phyloP scores from a whole-genome alignment of 2,888 invertebrate species.

The Drosophila meridionalis region DNA sequence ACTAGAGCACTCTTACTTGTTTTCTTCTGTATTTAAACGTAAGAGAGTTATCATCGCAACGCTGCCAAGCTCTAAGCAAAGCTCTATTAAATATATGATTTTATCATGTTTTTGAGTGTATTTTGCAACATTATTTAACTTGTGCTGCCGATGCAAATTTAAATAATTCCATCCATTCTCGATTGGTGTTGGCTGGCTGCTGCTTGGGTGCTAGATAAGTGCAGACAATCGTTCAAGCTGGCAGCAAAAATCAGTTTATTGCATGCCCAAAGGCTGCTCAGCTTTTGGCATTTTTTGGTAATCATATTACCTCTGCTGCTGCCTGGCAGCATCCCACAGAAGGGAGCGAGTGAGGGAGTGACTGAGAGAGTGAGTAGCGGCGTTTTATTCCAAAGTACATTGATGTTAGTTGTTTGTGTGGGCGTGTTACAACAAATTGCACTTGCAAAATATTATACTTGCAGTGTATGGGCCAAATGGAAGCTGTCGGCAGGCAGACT shows the following conservation, averaged over 20 bases:
- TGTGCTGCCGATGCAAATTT: conserved; percentile 21
- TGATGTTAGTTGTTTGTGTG: conserved; percentile 41
- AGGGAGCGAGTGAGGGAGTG: not conserved
- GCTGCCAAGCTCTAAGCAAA: not conserved
- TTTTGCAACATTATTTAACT: not conserved
- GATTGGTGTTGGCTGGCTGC: conserved; percentile 23
- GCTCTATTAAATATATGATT: not conserved
- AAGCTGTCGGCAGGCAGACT: conserved; percentile 25
- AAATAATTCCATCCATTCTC: conserved; percentile 28
- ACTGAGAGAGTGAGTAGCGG: not conserved
- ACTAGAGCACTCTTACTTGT: too few species aligned
- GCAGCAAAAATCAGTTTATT: conserved; percentile 49
- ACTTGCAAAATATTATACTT: conserved; percentile 46
- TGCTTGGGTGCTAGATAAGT: conserved; percentile 20
- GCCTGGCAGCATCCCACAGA: conserved; percentile 6
- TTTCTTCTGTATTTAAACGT: not conserved
- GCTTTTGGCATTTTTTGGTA: conserved; percentile 34
- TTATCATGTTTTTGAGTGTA: not conserved
- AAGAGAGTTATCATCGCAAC: not conserved
- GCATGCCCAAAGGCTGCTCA: conserved; percentile 25
- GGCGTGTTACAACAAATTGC: conserved; percentile 55
- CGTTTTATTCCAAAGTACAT: conserved; percentile 44
- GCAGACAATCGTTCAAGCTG: conserved; percentile 16
- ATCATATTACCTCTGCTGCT: conserved; percentile 29
- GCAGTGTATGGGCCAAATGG: conserved; percentile 26